Evolutionary conservation across 64 coral and sea anemone species (phyloP).

Genomic region (Porites lutea): DNA sequence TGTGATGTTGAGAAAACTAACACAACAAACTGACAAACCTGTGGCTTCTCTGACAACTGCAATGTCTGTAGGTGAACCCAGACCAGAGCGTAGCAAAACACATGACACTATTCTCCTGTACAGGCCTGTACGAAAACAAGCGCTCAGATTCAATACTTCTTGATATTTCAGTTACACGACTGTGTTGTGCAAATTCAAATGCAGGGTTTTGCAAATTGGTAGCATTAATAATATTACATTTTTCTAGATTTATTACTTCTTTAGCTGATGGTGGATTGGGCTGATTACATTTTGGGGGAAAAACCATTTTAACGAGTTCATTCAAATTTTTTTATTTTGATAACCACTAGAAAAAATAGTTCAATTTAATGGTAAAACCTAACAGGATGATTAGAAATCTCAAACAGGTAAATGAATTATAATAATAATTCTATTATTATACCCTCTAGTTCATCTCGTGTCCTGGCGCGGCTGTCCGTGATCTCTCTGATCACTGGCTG

Average conservation of each 20-base stretch:
- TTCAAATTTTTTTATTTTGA: too few species aligned
- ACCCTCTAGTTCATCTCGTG: slow-evolving; percentile 98
- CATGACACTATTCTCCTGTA: slow-evolving; percentile 99
- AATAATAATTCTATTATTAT: not conserved
- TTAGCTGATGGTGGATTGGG: too few species aligned
- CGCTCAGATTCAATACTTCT: not conserved
- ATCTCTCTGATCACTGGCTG: slow-evolving; percentile 93
- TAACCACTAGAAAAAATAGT: too few species aligned
- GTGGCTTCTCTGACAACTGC: slow-evolving; percentile 96
- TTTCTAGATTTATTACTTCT: too few species aligned
- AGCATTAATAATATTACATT: too few species aligned
- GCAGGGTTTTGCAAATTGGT: too few species aligned
- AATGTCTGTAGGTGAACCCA: slow-evolving; percentile 99
- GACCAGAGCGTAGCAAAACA: slow-evolving; percentile 92
- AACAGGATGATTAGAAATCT: too few species aligned
- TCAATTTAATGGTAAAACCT: too few species aligned
- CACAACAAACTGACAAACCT: slow-evolving; percentile 55
- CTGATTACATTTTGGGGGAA: too few species aligned
- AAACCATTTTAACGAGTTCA: too few species aligned
- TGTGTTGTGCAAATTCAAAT: too few species aligned
- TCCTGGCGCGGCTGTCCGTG: slow-evolving; percentile 96
- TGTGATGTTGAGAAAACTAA: not conserved
- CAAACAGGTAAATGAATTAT: too few species aligned
- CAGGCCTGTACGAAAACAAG: slow-evolving; percentile 59
- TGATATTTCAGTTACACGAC: not conserved